Percentiles rank a stretch among this genome's conserved stretches.
Evolutionary conservation across 2,888 invertebrate species (phyloP).

Genomic region (Rhagonycha lutea): DNA sequence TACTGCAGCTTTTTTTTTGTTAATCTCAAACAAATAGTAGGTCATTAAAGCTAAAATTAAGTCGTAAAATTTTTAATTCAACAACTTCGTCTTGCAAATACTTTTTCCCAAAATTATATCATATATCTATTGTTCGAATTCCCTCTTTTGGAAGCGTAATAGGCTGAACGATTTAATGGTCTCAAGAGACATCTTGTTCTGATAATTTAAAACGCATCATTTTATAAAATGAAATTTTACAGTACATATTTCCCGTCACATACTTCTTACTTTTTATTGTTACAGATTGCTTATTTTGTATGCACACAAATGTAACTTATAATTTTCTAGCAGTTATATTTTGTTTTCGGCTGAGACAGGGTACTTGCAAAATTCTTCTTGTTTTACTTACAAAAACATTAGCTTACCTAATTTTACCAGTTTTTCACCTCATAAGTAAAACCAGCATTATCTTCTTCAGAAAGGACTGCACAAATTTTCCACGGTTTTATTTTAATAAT

Average conservation of each 20-base stretch:
- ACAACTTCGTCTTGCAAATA: not conserved
- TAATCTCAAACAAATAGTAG: not conserved
- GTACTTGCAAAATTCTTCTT: not conserved
- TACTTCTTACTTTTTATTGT: conserved; percentile 52
- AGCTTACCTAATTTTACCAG: not conserved
- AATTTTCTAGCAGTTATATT: not conserved
- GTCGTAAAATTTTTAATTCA: not conserved
- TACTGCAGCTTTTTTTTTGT: not conserved
- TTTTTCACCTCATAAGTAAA: not conserved
- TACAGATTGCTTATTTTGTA: conserved; percentile 47
- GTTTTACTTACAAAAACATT: no score
- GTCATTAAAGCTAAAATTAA: not conserved
- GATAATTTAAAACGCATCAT: conserved; percentile 48
- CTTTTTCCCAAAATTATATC: conserved; percentile 9
- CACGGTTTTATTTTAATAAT: no score
- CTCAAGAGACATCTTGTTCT: conserved; percentile 41
- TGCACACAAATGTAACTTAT: conserved; percentile 4
- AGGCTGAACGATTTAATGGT: conserved; percentile 45
- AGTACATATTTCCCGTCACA: conserved; percentile 55
- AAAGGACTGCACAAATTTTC: no score
- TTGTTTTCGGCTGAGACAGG: not conserved
- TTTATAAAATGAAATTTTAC: conserved; percentile 53
- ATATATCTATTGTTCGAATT: conserved; percentile 17
- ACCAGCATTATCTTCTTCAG: no score
- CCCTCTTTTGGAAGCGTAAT: conserved; percentile 31